Conservation (phyloP, 2,797 vertebrate genomes). For the Artibeus lituratus region DNA sequence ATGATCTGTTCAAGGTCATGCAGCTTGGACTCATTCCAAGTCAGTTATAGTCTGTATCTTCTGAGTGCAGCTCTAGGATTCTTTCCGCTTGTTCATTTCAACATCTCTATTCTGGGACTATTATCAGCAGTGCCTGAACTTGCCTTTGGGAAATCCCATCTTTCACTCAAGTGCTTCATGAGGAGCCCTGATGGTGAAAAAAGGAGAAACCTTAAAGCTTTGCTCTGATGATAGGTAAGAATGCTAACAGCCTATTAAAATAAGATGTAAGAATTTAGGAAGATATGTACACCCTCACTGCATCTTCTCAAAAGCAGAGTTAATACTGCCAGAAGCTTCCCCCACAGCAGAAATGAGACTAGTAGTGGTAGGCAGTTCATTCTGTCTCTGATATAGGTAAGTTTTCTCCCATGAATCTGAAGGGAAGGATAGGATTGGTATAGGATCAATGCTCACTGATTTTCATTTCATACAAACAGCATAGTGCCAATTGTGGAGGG, state of each 20-base stretch:
- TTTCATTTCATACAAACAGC: neutral
- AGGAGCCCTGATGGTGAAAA: slow-evolving; percentile 20
- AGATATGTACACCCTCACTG: neutral
- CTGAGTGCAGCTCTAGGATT: slow-evolving; percentile 39
- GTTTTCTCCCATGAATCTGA: neutral
- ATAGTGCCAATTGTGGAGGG: neutral
- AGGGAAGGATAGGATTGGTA: neutral
- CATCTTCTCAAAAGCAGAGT: neutral
- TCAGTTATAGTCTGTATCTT: slow-evolving; percentile 26
- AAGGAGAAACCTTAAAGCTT: neutral
- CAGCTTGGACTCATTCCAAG: slow-evolving; percentile 27
- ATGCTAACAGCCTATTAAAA: neutral
- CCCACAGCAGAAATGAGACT: neutral
- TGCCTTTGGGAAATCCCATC: slow-evolving; percentile 49
- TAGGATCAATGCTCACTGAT: neutral
- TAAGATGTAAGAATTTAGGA: neutral
- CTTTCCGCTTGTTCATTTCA: slow-evolving; percentile 68
- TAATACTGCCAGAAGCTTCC: neutral
- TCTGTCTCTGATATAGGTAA: neutral
- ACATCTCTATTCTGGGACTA: slow-evolving; percentile 66
- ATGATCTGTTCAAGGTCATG: slow-evolving; percentile 23
- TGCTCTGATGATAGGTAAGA: neutral
- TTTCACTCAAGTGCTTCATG: slow-evolving; percentile 32
- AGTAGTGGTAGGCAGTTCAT: neutral
- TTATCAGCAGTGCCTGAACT: slow-evolving; percentile 55